These are phyloP conservation scores for Phthorimaea operculella DNA, from an alignment of 1,140 invertebrate genomes.

Conservation along the genomic window DNA sequence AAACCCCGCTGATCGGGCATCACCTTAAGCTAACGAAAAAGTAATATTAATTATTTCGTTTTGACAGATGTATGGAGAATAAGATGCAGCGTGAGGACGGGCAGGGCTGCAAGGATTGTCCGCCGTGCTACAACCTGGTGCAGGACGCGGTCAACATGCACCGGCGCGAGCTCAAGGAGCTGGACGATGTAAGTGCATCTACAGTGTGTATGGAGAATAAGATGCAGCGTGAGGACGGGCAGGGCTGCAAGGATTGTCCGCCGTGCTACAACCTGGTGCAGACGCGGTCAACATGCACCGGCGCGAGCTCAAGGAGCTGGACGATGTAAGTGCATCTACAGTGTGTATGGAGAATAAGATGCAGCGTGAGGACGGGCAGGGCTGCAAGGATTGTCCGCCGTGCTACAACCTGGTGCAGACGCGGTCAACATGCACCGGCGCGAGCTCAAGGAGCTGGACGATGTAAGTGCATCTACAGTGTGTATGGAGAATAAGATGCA, in stretches of 20 bases:
- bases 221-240: slow-evolving; percentile 77
- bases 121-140: slow-evolving; percentile 93
- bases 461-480: slow-evolving; percentile 58
- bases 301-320: slow-evolving; percentile 78
- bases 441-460: slow-evolving; percentile 79
- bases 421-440: slow-evolving; percentile 83
- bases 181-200: slow-evolving; percentile 70
- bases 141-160: slow-evolving; percentile 88
- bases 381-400: slow-evolving; percentile 89
- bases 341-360: slow-evolving; percentile 96
- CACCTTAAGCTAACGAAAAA: too few relatives aligned
- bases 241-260: slow-evolving; percentile 90
- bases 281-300: slow-evolving; percentile 85
- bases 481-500: slow-evolving; percentile 95
- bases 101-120: slow-evolving; percentile 89
- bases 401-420: slow-evolving; percentile 95
- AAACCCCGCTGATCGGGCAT: too few relatives aligned
- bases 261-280: slow-evolving; percentile 94
- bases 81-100: slow-evolving; percentile 81
- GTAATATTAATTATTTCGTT: too few relatives aligned
- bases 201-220: slow-evolving; percentile 97
- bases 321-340: slow-evolving; percentile 64
- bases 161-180: slow-evolving; percentile 77
- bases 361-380: slow-evolving; percentile 77
- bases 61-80: slow-evolving; percentile 86